Percentiles rank a stretch among this genome's conserved stretches.
Evolutionary conservation across 1,140 invertebrate genomes (phyloP).

Genomic region (Trichomalopsis sarcophagae): DNA sequence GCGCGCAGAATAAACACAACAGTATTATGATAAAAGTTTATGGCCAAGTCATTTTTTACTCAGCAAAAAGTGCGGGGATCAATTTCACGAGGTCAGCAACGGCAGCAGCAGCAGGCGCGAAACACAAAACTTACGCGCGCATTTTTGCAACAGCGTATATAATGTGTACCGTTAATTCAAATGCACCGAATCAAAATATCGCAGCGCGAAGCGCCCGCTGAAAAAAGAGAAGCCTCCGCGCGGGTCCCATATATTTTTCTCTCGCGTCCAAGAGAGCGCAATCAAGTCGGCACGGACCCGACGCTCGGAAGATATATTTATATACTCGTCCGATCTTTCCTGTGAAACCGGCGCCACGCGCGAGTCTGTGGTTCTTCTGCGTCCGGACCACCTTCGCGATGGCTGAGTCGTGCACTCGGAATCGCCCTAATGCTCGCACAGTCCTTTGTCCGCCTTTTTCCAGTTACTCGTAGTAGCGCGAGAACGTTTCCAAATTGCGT

Average conservation of each 20-base stretch:
- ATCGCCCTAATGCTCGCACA: too few species aligned
- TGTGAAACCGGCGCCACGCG: conserved; percentile 48
- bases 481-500: not conserved
- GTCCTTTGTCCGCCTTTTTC: too few species aligned
- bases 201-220: not conserved
- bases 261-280: conserved; percentile 1
- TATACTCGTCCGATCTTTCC: conserved; percentile 39
- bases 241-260: conserved; percentile 20
- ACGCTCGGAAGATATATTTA: conserved; percentile 19
- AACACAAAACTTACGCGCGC: conserved; percentile 27
- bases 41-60: conserved; percentile 10
- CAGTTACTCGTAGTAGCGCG: too few species aligned
- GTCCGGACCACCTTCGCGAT: too few species aligned
- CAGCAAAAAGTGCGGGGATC: not conserved
- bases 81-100: conserved; percentile 20
- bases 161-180: conserved; percentile 51
- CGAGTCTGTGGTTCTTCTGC: conserved; percentile 8
- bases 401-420: too few species aligned
- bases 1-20: not conserved
- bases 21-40: conserved; percentile 31
- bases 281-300: conserved; percentile 12
- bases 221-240: not conserved
- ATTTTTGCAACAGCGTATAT: conserved; percentile 9
- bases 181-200: conserved; percentile 47
- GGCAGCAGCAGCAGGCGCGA: not conserved